Evolutionary conservation across 2,113 vertebrate species (phyloP), one percentile per base, ranked within the genome.

Genomic region (Boleophthalmus pectinirostris): DNA sequence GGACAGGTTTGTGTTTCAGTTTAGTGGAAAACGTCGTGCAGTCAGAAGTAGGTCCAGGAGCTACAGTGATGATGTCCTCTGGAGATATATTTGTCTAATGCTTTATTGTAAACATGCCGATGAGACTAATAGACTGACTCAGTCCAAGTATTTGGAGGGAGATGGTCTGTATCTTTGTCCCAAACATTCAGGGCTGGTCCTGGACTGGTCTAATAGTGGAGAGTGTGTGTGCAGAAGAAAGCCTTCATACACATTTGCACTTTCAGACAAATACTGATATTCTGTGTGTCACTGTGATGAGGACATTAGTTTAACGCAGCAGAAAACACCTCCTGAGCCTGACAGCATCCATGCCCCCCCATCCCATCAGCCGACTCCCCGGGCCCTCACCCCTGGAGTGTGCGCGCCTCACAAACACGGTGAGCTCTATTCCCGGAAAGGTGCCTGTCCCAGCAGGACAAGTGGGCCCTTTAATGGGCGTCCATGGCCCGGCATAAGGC

Each of bases 391-490:
- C 88, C 87, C 87, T 82, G 69, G 86, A 77, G 89, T 81, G 80
- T 33, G 75, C 68, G 57, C 70, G 75, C 85, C 79, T 47, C 80
- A 84, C 83, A 92, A 90, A 92, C 91, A 91, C 87, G 87, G 91
- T 87, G 85, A 79, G 87, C 88, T 91, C 90, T 91, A 90, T 91
- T 90, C 87, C 89, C 85, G 84, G 89, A 92, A 92, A 92, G 89
- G 91, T 88, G 89, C 84, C 88, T 89, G 89, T 92, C 90, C 91
- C 81, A 69, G 82, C 87, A 87, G 89, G 85, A 93, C 92, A 93
- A 91, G 89, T 79, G 86, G 87, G 87, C 89, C 85, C 89, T 93
- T 92, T 91, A 93, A 90, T 88, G 90, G 91, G 87, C 88, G 87
- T 89, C 87, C 84, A 84, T 80, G 77, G 82, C 69, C 82, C 70